Evolutionary conservation across 2,113 vertebrate species (phyloP), one percentile per base, ranked within the genome.

Genomic region (Petrocephalus zakoni): DNA sequence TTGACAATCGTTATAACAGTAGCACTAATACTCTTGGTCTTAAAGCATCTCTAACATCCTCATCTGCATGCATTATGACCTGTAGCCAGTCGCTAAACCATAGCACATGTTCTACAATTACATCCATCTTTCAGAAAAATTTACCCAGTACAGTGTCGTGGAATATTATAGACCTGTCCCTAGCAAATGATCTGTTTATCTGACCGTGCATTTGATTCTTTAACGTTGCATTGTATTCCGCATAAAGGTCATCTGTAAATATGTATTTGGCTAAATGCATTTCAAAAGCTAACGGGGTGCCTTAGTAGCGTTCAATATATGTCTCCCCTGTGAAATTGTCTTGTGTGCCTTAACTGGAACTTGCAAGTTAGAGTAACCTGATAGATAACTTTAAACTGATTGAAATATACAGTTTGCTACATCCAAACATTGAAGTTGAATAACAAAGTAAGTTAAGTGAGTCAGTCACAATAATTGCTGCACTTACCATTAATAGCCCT

Each of bases 391-490:
- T 86, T 56, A 55, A 55, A 53, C 5, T 56, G 22, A 86, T 56
- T 8, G 84, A 17, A 13, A 55, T 53, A 86, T 55, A 86, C 52
- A 55, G 4, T 15, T 55, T 55, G 37, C 84, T 55, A 47, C 51
- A 34, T 85, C 21, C 11, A 53, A 49, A 55, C n/a, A 86, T 86
- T 86, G 9, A 21, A 86, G 84, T 37, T 55, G 84, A 55, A 86
- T 51, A 49, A 53, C 51, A 56, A 86, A 86, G 25, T 55, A 37
- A 55, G 52, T 34, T 55, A 86, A 56, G 2, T 2, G 84, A 86
- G 84, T 55, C n/a, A 34, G n/a, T 86, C 84, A 34, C 84, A 53
- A 86, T 86, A 55, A 86, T 86, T 52, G 34, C 46, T 19, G 49
- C 51, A 86, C 51, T 53, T 55, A 55, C 52, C 51, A 55, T 56